Evolutionary conservation across 2,113 vertebrate genomes (phyloP).

Genomic region (Pomatorhinus ruficollis): DNA sequence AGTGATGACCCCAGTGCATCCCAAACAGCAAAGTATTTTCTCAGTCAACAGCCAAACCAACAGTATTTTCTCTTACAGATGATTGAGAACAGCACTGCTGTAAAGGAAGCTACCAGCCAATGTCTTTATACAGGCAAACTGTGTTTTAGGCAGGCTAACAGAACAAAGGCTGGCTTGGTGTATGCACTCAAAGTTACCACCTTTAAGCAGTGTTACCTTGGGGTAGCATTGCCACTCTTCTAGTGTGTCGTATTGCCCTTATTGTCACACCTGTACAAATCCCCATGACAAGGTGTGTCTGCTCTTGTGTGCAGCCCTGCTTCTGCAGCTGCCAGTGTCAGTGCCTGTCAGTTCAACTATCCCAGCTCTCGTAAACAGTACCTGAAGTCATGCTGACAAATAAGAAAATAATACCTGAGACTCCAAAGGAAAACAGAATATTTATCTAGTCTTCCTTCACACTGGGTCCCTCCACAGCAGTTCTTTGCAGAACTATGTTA

Average conservation of each 20-base stretch:
- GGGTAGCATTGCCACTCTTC: background rate
- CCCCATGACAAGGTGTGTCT: accelerated
- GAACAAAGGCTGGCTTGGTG: background rate
- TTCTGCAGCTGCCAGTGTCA: background rate
- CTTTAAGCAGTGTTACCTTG: background rate
- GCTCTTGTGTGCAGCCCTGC: accelerated
- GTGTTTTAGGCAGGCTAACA: background rate
- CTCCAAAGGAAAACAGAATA: background rate
- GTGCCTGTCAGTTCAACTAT: background rate
- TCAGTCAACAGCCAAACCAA: background rate
- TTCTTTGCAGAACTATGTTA: background rate
- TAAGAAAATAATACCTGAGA: background rate
- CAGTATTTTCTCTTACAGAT: background rate
- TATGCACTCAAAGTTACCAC: background rate
- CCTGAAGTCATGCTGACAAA: background rate
- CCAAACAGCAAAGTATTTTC: background rate
- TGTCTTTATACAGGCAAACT: background rate
- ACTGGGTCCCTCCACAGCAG: background rate
- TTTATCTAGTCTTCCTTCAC: background rate
- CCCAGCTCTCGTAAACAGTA: background rate
- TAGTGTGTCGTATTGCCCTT: background rate
- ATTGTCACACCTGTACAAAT: background rate
- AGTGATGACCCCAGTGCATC: background rate
- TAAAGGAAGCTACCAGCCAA: background rate
- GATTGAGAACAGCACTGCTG: background rate